A percentile compares a stretch with the other conserved stretches of the same genome.
Evolutionary conservation across 1,140 invertebrate genomes (phyloP).

Genomic region (Drosophila truncata): DNA sequence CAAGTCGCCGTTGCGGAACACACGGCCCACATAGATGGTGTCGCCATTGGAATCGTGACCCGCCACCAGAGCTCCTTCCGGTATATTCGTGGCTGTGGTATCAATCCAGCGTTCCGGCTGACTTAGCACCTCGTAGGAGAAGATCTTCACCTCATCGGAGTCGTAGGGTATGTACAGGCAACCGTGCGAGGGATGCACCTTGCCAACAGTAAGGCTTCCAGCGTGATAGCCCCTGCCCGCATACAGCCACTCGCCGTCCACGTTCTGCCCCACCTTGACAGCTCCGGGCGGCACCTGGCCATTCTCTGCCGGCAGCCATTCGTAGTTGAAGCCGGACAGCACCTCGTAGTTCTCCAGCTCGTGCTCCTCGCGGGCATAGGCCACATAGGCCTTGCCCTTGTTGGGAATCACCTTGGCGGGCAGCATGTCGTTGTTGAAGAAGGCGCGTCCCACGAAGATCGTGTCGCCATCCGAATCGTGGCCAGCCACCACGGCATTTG

Average conservation of each 20-base stretch:
- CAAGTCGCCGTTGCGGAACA: constrained; percentile 82
- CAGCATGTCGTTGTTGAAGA: constrained; percentile 90
- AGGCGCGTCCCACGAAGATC: constrained; percentile 91
- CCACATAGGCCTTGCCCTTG: constrained; percentile 79
- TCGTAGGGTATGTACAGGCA: constrained; percentile 90
- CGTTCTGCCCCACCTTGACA: constrained; percentile 87
- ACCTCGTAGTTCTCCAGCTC: constrained; percentile 83
- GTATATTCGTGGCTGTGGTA: constrained; percentile 55
- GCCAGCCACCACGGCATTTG: constrained; percentile 89
- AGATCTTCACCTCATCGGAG: constrained; percentile 87
- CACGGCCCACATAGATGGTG: constrained; percentile 85
- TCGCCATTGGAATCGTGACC: constrained; percentile 86
- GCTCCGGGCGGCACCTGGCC: constrained; percentile 87
- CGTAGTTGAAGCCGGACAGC: constrained; percentile 85
- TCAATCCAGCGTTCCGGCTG: constrained; percentile 66
- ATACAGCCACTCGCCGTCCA: constrained; percentile 88
- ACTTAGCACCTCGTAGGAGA: constrained; percentile 71
- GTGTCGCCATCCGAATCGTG: constrained; percentile 89
- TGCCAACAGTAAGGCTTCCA: constrained; percentile 90
- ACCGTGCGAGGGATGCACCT: constrained; percentile 90
- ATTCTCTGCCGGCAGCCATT: constrained; percentile 86
- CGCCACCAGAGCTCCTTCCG: constrained; percentile 83
- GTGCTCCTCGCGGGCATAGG: constrained; percentile 63
- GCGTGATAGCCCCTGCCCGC: constrained; percentile 88
- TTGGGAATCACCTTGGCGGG: constrained; percentile 91